Evolutionary conservation across 92 coral and sea anemone species (phyloP), one percentile per base, ranked within the genome.

Genomic region (Muricea muricata): DNA sequence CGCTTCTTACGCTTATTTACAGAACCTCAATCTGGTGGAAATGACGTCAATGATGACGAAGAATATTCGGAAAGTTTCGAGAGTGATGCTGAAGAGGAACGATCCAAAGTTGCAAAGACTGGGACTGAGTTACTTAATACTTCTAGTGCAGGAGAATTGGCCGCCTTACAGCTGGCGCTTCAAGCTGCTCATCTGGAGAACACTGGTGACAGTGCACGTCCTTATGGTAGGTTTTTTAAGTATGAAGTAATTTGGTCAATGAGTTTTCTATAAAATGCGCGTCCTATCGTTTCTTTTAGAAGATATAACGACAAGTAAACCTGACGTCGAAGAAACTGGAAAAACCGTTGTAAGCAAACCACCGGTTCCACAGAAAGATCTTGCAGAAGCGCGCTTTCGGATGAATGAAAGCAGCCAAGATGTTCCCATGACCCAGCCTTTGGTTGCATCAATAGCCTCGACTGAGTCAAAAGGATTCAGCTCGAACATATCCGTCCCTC

Each of bases 81-180:
- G 7, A 33, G 46, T n/a, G 83, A 39, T 78, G 71, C 29, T 37
- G 83, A 78, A 14, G 71, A 78, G 23, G 71, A 30, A 32, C 21
- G 55, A 26, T 41, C 33, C 0, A 72, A 57, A 10, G 46, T 46
- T 28, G 83, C 23, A 33, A 65, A 23, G 17, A 56, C 80, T 48
- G 80, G 80, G 23, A 75, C 71, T 60, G 93, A 78, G 10, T 72
- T 84, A 42, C 74, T 83, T 58, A 87, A 89, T 47, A 90, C 98
- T 63, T 87, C 94, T 20, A 93, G 89, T 35, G 91, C 97, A 41
- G 89, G 89, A 47, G 94, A 96, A 21, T 85, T 96, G 26, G 93
- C 90, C 23, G 97, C 94, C 37, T 91, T 96, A 41, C 97, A 90
- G 41, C 92, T 93, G 29, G 99, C 99, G 4, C 90, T 96, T 10